Evolutionary conservation across 2,888 invertebrate species (phyloP), one percentile per base, ranked within the genome.

Genomic region (Creontiades dilutus): DNA sequence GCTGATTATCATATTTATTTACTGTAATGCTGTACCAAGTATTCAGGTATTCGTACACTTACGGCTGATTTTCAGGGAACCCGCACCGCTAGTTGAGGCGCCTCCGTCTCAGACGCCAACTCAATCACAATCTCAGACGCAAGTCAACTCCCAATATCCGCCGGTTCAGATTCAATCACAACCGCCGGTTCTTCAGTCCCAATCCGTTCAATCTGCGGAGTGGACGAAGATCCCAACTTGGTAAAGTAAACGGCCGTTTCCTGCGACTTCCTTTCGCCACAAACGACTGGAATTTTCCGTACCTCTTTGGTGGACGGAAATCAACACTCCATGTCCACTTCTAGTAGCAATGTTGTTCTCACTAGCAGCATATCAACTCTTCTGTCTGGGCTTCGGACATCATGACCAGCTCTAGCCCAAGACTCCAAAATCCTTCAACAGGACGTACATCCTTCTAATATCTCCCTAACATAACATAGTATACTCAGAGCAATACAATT

Each of bases 211-310:
- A 19, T 81, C 47, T 13, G 86, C 47, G 16, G 86, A 86, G 37
- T 86, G 86, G 86, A 86, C 86, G 28, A 86, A 86, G 47, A 86
- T 86, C 23, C 86, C 57, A 14, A 86, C 86, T 68, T 86, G 86
- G 86, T 86, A 86, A 86, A 28, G 52, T 81, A 46, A 47, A 16
- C 5, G 7, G 81, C n/a, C n/a, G 48, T 5, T 61, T 61, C n/a
- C 61, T 61, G 11, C 48, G 48, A 48, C 7, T n/a, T n/a, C n/a
- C n/a, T n/a, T n/a, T n/a, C n/a, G n/a, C n/a, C n/a, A n/a, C n/a
- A n/a, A n/a, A n/a, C n/a, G 19, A 75, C 76, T 55, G 55, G 14
- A 55, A 55, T n/a, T n/a, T n/a, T n/a, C n/a, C 27, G 68, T 68
- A 78, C 78, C 13, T n/a, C 4, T 13, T n/a, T 57, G 57, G 57